A percentile compares a stretch with the other conserved stretches of the same genome.
Evolutionary conservation across 2,797 vertebrate species (phyloP).

Genomic region (Ctenosaura bakeri): DNA sequence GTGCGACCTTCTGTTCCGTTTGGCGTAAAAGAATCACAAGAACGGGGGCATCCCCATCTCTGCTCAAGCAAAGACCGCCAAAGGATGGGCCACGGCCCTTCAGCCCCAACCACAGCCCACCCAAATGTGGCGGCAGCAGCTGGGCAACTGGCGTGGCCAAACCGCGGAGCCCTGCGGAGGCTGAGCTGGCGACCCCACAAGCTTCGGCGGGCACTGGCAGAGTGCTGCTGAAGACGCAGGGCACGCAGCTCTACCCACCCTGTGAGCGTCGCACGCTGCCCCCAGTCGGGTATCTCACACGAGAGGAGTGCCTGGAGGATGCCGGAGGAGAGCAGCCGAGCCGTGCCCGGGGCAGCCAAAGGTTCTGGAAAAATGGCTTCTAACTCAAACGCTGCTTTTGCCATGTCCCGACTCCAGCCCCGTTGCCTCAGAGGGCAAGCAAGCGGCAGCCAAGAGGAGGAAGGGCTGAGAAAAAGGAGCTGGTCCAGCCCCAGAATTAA

Average conservation of each 20-base stretch:
- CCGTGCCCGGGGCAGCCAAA: neutral
- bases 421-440: neutral
- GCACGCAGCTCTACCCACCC: neutral
- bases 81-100: neutral
- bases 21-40: neutral
- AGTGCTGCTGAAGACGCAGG: neutral
- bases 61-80: neutral
- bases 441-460: fast-evolving
- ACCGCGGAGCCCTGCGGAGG: no score
- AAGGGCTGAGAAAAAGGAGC: fast-evolving
- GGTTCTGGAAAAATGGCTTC: neutral
- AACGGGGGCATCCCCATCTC: neutral
- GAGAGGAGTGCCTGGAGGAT: no score
- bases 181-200: fast-evolving
- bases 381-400: neutral
- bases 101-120: neutral
- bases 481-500: neutral
- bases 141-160: neutral
- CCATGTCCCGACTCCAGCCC: neutral
- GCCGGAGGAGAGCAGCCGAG: neutral
- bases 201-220: neutral
- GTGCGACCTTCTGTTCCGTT: no score
- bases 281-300: neutral
- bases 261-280: no score
- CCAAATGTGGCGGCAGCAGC: no score